These are phyloP conservation scores for Odocoileus virginianus DNA, from an alignment of 2,113 vertebrate species.

Conservation along the genomic window DNA sequence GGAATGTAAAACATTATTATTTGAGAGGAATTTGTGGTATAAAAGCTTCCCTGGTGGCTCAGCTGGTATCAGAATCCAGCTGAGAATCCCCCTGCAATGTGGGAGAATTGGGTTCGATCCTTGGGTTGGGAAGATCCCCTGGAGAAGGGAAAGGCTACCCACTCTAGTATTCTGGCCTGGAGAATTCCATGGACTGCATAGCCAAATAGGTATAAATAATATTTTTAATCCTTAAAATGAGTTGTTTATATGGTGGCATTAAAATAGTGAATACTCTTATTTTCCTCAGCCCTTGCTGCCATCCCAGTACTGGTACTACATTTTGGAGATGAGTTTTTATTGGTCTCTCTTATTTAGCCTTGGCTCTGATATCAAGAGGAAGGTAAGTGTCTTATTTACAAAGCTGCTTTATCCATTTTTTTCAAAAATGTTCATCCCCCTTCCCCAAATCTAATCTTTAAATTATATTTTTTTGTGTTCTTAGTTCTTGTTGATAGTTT, in stretches of 20 bases:
- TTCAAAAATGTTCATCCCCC: background rate
- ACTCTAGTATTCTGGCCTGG: background rate
- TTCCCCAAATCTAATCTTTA: background rate
- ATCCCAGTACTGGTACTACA: conserved; percentile 98
- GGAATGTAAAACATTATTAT: background rate
- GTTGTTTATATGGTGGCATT: background rate
- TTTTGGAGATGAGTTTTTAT: conserved; percentile 93
- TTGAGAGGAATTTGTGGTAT: background rate
- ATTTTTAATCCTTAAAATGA: background rate
- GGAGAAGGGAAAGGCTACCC: background rate
- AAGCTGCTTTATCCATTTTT: background rate
- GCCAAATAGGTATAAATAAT: background rate
- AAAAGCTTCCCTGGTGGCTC: background rate
- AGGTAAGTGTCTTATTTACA: conserved; percentile 82
- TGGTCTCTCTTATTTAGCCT: conserved; percentile 91
- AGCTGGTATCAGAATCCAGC: background rate
- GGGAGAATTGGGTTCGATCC: background rate
- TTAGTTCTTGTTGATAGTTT: background rate
- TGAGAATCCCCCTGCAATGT: background rate
- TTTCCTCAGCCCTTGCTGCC: conserved; percentile 86
- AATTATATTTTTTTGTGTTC: background rate
- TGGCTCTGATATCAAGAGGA: conserved; percentile 90
- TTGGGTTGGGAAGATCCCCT: background rate
- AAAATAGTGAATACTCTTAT: background rate
- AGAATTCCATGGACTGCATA: background rate